Base-by-base conservation (phyloP, 1,140 invertebrate genomes). In the Drosophila pandora region DNA sequence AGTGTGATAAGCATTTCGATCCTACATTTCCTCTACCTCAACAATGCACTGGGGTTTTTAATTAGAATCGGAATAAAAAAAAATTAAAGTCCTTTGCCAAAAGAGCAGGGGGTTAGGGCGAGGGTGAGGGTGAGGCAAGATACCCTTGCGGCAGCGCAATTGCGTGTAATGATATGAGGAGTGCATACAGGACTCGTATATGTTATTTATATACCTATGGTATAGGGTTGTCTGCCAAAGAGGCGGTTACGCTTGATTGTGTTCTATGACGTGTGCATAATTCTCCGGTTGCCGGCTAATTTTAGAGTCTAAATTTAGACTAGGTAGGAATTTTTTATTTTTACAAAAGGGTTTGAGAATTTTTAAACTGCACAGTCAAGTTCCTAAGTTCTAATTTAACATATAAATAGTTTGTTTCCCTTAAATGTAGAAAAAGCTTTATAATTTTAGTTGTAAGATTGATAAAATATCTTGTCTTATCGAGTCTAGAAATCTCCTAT, bases 161-260 rank as follows among this genome's bases (percentile, higher is more conserved):
- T 87, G 82, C 71, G 62, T 87, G 83, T 82, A 87, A 87, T 87
- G 80, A 77, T 70, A 76, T 70, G 54, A n/a, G 43, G n/a, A 68
- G 65, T 68, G 67, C 62, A 25, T 10, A 25, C 30, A 41, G 25
- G 17, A 32, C 25, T 39, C 21, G 43, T 7, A 48, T 30, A 28
- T 34, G 10, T 10, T 5, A 32, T 41, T 34, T 23, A 17, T 23
- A 17, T 34, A 22, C 10, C 39, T 17, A 17, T 10, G 59, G 57
- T 48, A 49, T 62, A 67, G 77, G 81, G 78, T 82, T 75, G 64
- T 45, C 76, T 45, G 52, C 32, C 47, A 52, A 34, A 37, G 71
- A 83, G 82, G 82, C 71, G 83, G 83, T 88, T 88, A 88, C 76
- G 83, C 79, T 76, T 88, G 83, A 88, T 88, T 88, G 83, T 88